Evolutionary conservation across 1,140 invertebrate genomes (phyloP), one percentile per base, ranked within the genome.

Genomic region (Geopemphigus sp.): DNA sequence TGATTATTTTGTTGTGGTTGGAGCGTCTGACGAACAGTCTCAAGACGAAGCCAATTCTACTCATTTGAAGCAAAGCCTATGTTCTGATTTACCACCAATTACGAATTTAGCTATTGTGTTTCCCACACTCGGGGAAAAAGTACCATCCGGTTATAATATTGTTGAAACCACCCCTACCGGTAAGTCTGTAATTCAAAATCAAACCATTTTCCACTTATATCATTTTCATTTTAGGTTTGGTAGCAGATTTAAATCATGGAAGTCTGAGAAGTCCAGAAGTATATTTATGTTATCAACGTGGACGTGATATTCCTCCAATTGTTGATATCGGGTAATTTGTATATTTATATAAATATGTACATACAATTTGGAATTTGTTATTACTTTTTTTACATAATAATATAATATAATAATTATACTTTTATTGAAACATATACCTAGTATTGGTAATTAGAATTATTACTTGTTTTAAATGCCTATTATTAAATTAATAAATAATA

Each of bases 1-100:
- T 24, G 93, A 99, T 87, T 98, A 98, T 87, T 99, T 99, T 89
- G 96, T 99, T 81, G 93, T 99, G 56, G 96, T 96, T 84, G 97
- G 97, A 22, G 87, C 99, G 84, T 92, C 94, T 14, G 89, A 94
- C 85, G 89, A 90, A 68, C 87, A 94, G 86, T 88, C 91, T 84
- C 85, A 96, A 29, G 93, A 94, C 84, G 95, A 97, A 84, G 90
- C 90, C 81, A 90, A 91, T 88, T 89, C 91, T 84, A 88, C 90
- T 82, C 90, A 92, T 83, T 88, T 95, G 5, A 95, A 94, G 84
- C 90, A 89, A 22, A 88, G 87, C 68, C 87, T 89, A 80, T 78
- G 74, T 63, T 78, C 74, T 8, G 86, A 84, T 80, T 72, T 83
- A 82, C 91, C 95, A 80, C 97, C 98, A 0, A 98, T 99, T 81